These are phyloP conservation scores for Rhyacophila brunnea DNA, from an alignment of 1,140 invertebrate species.

Conservation along the genomic window DNA sequence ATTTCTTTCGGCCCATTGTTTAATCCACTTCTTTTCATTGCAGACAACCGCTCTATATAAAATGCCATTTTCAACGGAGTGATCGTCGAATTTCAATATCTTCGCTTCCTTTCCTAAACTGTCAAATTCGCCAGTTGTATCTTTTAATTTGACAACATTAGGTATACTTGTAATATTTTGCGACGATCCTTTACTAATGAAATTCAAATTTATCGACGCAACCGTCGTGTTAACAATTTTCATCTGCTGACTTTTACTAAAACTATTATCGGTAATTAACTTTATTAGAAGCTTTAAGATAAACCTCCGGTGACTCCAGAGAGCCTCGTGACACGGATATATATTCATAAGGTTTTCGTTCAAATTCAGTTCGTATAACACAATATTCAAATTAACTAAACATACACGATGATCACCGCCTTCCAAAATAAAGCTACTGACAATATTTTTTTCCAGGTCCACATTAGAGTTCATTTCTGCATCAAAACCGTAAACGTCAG, in stretches of 20 bases:
- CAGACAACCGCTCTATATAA: slow-evolving; percentile 43
- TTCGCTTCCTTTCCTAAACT: slow-evolving; percentile 43
- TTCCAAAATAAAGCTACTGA: neutral
- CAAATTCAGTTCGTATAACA: slow-evolving; percentile 15
- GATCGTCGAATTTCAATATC: slow-evolving; percentile 45
- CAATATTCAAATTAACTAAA: neutral
- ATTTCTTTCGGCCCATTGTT: slow-evolving; percentile 40
- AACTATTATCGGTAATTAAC: slow-evolving; percentile 38
- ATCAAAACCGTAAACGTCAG: too few relatives aligned
- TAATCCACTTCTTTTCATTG: slow-evolving; percentile 47
- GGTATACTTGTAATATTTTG: slow-evolving; percentile 25
- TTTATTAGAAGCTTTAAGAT: slow-evolving; percentile 11
- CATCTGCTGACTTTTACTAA: slow-evolving; percentile 37
- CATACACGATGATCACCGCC: neutral
- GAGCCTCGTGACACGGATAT: slow-evolving; percentile 19
- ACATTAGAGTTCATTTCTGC: too few relatives aligned
- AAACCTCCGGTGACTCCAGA: slow-evolving; percentile 28
- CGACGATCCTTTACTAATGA: neutral
- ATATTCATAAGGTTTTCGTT: slow-evolving; percentile 19
- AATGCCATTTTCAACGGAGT: slow-evolving; percentile 44
- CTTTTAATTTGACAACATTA: slow-evolving; percentile 41
- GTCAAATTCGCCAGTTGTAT: slow-evolving; percentile 39
- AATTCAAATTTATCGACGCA: neutral
- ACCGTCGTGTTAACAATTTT: slow-evolving; percentile 11
- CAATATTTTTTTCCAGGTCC: too few relatives aligned